Conservation (phyloP, 2,888 invertebrate species). For the Apodemia zela region DNA sequence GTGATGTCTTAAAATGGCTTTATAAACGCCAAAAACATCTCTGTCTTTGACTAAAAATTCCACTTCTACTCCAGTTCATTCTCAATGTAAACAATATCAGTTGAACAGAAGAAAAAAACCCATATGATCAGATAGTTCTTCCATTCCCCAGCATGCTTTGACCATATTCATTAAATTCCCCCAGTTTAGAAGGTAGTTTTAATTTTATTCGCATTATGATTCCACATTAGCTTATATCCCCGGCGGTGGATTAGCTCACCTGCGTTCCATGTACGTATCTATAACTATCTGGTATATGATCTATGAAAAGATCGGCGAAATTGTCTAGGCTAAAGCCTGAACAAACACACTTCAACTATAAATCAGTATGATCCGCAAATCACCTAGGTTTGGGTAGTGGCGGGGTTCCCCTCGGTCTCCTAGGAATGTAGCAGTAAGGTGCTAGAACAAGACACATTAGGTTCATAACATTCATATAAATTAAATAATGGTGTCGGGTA, state of each 20-base stretch:
- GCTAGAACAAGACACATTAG: conserved; percentile 16
- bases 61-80: too few relatives aligned
- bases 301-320: neutral
- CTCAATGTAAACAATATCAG: too few relatives aligned
- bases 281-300: neutral
- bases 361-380: conserved; percentile 6
- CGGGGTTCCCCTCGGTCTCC: conserved; percentile 14
- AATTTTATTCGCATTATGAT: neutral
- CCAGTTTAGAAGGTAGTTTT: neutral
- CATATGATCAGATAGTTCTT: too few relatives aligned
- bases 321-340: neutral
- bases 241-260: neutral
- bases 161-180: neutral
- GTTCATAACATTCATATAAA: conserved; percentile 13
- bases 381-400: conserved; percentile 12
- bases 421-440: conserved; percentile 13
- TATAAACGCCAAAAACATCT: too few relatives aligned
- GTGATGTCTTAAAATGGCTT: too few relatives aligned
- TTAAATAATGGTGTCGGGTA: neutral
- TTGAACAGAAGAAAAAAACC: too few relatives aligned
- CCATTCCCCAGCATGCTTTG: too few relatives aligned
- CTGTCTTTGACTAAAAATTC: too few relatives aligned
- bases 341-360: neutral
- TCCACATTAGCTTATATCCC: neutral
- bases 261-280: neutral